Percentiles rank a stretch among this genome's conserved stretches.
Evolutionary conservation across 2,113 vertebrate species (phyloP).

Genomic region (Tretioscincus oriximinensis): DNA sequence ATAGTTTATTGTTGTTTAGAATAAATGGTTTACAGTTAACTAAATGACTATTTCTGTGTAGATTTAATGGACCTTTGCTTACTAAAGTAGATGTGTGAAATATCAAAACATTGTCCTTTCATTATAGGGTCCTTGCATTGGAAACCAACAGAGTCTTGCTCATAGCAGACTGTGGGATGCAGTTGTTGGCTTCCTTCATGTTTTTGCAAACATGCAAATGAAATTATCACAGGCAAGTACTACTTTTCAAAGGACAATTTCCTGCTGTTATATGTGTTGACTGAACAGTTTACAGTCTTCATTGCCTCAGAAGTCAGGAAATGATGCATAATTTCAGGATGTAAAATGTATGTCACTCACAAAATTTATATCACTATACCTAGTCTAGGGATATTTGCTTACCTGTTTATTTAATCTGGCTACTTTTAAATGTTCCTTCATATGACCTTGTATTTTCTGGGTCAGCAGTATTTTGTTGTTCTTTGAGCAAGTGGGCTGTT

Average conservation of each 20-base stretch:
- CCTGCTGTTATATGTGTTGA: neutral
- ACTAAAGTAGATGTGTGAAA: neutral
- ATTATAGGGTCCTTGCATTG: conserved; percentile 89
- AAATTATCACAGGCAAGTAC: conserved; percentile 92
- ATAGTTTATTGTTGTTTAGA: no score
- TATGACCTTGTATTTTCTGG: neutral
- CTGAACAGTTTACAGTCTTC: neutral
- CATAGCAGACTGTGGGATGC: conserved; percentile 97
- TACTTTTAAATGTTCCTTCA: neutral
- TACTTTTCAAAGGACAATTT: neutral
- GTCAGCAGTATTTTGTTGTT: neutral
- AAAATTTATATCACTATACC: neutral
- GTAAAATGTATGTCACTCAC: neutral
- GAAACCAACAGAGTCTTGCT: conserved; percentile 96
- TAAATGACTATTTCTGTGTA: neutral
- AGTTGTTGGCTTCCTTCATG: conserved; percentile 95
- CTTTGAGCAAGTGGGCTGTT: neutral
- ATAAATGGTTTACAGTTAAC: neutral
- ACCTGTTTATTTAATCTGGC: neutral
- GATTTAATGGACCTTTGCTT: neutral
- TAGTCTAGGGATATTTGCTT: neutral
- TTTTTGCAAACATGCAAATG: conserved; percentile 99
- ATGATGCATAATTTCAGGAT: neutral
- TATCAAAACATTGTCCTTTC: conserved; percentile 22
- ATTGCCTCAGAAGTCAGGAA: neutral